Conservation (phyloP, 2,797 vertebrate species). For the Salarias fasciatus region DNA sequence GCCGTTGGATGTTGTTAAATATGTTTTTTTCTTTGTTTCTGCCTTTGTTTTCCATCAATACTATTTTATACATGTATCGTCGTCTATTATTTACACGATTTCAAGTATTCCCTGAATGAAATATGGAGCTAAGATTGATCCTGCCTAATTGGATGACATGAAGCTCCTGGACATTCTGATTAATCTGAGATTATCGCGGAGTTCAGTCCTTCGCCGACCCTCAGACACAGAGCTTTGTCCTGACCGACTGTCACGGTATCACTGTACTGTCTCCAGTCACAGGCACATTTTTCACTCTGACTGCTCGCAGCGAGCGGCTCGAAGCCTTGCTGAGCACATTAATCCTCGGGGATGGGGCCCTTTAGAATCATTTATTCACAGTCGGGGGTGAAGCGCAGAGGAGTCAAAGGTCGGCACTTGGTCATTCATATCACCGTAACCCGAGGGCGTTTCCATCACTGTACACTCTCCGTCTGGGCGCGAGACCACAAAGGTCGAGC, state of each 20-base stretch:
- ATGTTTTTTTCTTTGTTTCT: background rate
- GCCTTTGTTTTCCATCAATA: too few relatives aligned
- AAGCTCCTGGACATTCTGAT: slow-evolving; percentile 33
- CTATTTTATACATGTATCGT: too few relatives aligned
- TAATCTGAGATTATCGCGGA: slow-evolving; percentile 30
- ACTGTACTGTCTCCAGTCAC: slow-evolving; percentile 13
- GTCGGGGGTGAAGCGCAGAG: slow-evolving; percentile 52
- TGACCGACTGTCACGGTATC: slow-evolving; percentile 35
- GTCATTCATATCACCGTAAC: slow-evolving; percentile 66
- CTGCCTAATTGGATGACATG: slow-evolving; percentile 41
- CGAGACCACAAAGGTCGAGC: slow-evolving; percentile 49
- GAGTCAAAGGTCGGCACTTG: slow-evolving; percentile 70
- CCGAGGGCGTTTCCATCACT: slow-evolving; percentile 60
- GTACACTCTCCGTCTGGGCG: slow-evolving; percentile 43
- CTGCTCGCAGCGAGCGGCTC: slow-evolving; percentile 49
- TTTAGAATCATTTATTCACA: slow-evolving; percentile 75
- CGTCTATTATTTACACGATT: too few relatives aligned
- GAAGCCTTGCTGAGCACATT: slow-evolving; percentile 55
- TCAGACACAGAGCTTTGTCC: slow-evolving; percentile 22
- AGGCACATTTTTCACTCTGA: slow-evolving; percentile 44
- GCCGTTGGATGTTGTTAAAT: background rate
- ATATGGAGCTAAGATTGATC: slow-evolving; percentile 31
- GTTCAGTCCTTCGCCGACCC: slow-evolving; percentile 1
- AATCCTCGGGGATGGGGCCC: slow-evolving; percentile 64
- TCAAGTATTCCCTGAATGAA: slow-evolving; percentile 9